phyloP scores from a whole-genome alignment of 2,888 invertebrate genomes.

The Ferrisia virgata region DNA sequence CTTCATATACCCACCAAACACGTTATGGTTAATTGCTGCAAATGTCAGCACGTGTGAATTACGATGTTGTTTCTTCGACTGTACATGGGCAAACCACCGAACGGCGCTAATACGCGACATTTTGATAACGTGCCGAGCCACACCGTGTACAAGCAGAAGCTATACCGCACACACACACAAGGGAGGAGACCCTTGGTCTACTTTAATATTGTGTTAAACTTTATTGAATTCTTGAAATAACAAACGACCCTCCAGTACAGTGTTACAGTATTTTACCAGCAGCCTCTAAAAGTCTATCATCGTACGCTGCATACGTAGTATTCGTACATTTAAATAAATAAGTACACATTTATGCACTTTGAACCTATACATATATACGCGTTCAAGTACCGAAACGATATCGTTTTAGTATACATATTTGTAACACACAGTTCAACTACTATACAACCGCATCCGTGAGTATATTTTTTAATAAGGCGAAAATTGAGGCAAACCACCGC shows the following conservation, averaged over 20 bases:
- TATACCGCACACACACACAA: background rate
- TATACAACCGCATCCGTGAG: no score
- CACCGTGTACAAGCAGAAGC: background rate
- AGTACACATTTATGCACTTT: background rate
- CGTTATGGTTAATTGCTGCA: background rate
- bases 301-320: background rate
- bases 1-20: background rate
- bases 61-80: slow-evolving; percentile 13
- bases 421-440: no score
- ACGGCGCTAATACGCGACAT: slow-evolving; percentile 11
- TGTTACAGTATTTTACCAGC: background rate
- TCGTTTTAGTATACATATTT: no score
- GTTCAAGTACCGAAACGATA: no score
- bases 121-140: background rate
- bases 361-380: no score
- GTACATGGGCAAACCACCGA: background rate
- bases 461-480: background rate
- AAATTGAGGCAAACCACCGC: no score
- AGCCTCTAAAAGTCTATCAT: background rate
- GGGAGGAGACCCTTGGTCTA: background rate
- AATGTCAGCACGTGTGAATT: slow-evolving; percentile 16
- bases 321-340: background rate
- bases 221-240: slow-evolving; percentile 23
- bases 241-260: background rate
- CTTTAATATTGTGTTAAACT: background rate